Conservation (phyloP, 2,888 invertebrate genomes). For the Netelia virgata region DNA sequence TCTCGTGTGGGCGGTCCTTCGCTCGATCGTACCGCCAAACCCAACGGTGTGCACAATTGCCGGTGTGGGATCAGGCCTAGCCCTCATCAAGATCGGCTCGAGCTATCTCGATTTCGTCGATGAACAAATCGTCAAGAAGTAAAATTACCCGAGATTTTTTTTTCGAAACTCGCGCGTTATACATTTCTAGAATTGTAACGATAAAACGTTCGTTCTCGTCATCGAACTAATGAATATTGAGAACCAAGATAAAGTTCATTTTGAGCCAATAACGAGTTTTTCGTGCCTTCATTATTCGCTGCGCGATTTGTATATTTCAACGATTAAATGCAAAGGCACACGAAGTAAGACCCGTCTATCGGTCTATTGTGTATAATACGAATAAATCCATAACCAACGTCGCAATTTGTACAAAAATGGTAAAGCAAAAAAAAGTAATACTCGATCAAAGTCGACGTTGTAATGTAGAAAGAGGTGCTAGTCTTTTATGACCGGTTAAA, state of each 20-base stretch:
- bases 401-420: constrained; percentile 50
- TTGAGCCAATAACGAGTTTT: not conserved
- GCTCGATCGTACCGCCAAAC: constrained; percentile 91
- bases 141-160: constrained; percentile 34
- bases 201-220: not conserved
- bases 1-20: constrained; percentile 94
- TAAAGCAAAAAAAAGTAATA: constrained; percentile 1
- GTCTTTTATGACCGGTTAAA: constrained; percentile 34
- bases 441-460: constrained; percentile 4
- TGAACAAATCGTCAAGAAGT: constrained; percentile 86
- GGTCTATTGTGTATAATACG: constrained; percentile 34
- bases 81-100: constrained; percentile 88
- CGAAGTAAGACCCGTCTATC: constrained; percentile 34
- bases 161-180: constrained; percentile 9
- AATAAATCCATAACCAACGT: constrained; percentile 35
- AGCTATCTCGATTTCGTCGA: constrained; percentile 89
- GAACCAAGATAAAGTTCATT: not conserved
- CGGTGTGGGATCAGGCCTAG: constrained; percentile 90
- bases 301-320: not conserved
- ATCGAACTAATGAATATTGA: not conserved
- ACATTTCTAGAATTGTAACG: constrained; percentile 50
- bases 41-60: constrained; percentile 89
- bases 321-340: not conserved
- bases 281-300: not conserved
- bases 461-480: constrained; percentile 31